phyloP scores from a whole-genome alignment of 2,797 vertebrate genomes.

The Novumbra hubbsi region DNA sequence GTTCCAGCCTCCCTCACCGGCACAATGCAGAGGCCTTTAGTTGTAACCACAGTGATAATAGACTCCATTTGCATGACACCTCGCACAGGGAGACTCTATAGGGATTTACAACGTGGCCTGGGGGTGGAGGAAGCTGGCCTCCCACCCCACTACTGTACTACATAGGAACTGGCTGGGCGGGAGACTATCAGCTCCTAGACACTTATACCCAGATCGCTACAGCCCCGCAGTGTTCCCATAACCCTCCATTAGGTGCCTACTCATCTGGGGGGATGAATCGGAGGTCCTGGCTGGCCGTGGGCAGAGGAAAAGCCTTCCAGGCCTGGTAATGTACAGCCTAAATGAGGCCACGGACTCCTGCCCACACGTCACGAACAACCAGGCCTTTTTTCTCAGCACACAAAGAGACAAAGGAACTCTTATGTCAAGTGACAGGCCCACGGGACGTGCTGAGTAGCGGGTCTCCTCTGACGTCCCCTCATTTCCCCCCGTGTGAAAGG shows the following conservation, averaged over 20 bases:
- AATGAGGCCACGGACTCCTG: slow-evolving; percentile 43
- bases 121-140: not conserved
- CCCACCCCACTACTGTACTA: not conserved
- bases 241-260: slow-evolving; percentile 36
- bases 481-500: slow-evolving; percentile 51
- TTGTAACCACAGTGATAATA: slow-evolving; percentile 59
- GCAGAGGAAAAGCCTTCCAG: slow-evolving; percentile 37
- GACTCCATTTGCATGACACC: slow-evolving; percentile 66
- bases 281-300: slow-evolving; percentile 41
- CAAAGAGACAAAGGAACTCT: slow-evolving; percentile 48
- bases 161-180: slow-evolving; percentile 24
- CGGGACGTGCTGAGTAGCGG: slow-evolving; percentile 34
- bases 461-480: slow-evolving; percentile 53
- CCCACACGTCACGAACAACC: slow-evolving; percentile 48
- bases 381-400: slow-evolving; percentile 33
- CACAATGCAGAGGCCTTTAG: slow-evolving; percentile 34
- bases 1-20: slow-evolving; percentile 36
- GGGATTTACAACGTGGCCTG: slow-evolving; percentile 56
- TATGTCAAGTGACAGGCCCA: slow-evolving; percentile 48
- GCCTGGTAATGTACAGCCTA: slow-evolving; percentile 36
- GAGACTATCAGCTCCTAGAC: slow-evolving; percentile 38
- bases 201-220: slow-evolving; percentile 46
- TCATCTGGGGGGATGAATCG: slow-evolving; percentile 29
- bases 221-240: slow-evolving; percentile 32
- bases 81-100: slow-evolving; percentile 58